These are phyloP conservation scores for Philantomba maxwellii DNA, from an alignment of 2,113 vertebrate species.

Conservation along the genomic window DNA sequence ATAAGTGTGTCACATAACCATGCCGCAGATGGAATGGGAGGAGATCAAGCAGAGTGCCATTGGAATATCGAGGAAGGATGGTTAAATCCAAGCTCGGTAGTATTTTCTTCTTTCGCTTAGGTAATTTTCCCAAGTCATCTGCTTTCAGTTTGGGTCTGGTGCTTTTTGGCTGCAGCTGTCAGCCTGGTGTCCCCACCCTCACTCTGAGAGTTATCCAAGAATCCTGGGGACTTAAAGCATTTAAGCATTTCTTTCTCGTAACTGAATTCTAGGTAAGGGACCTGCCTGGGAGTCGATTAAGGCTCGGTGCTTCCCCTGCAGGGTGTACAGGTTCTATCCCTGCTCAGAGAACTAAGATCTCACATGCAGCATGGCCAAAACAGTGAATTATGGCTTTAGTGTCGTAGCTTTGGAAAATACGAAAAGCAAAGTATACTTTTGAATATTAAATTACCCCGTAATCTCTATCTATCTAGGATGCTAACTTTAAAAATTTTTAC, in stretches of 20 bases:
- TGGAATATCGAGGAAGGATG: neutral
- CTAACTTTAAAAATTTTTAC: neutral
- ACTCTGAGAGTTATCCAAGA: neutral
- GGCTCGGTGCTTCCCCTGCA: neutral
- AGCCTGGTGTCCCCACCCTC: neutral
- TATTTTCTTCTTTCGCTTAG: neutral
- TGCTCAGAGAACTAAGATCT: neutral
- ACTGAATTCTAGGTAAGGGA: neutral
- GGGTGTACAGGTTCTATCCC: neutral
- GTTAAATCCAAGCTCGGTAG: neutral
- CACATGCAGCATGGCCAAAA: neutral
- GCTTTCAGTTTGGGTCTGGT: neutral
- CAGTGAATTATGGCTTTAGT: neutral
- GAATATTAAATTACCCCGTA: neutral
- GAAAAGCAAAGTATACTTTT: neutral
- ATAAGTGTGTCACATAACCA: neutral
- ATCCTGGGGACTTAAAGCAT: neutral
- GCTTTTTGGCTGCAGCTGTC: neutral
- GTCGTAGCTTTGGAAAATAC: neutral
- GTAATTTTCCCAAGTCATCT: neutral
- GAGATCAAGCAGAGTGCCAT: neutral
- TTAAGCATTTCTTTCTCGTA: neutral
- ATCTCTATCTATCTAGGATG: neutral
- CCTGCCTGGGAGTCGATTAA: neutral
- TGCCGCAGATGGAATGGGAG: rapidly evolving